Conservation (phyloP, 1,140 invertebrate genomes). For the Araneus ventricosus region DNA sequence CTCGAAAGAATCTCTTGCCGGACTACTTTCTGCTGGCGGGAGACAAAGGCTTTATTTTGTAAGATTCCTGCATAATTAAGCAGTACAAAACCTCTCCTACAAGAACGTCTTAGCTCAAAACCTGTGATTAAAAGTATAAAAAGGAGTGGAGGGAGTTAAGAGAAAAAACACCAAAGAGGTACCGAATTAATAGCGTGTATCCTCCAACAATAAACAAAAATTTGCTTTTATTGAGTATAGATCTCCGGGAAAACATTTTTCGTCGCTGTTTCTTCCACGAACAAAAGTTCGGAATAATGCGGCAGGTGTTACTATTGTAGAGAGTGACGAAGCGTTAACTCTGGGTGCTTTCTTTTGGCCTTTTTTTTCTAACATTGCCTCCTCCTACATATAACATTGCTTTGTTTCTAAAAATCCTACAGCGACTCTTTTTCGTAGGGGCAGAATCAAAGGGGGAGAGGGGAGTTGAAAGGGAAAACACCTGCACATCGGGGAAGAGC, state of each 20-base stretch:
- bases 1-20: constrained; percentile 33
- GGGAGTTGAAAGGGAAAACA: constrained; percentile 20
- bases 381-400: constrained; percentile 42
- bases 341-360: not conserved
- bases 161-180: constrained; percentile 51
- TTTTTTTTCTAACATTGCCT: not conserved
- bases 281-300: constrained; percentile 71
- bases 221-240: constrained; percentile 74
- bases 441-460: constrained; percentile 7
- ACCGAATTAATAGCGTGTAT: constrained; percentile 70
- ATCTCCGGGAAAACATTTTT: constrained; percentile 74
- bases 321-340: constrained; percentile 46
- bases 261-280: constrained; percentile 66
- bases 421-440: not conserved
- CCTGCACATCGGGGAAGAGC: not conserved
- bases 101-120: constrained; percentile 24
- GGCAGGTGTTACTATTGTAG: constrained; percentile 74
- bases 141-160: not conserved
- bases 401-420: constrained; percentile 51
- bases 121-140: constrained; percentile 60
- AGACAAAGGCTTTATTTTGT: constrained; percentile 75
- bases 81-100: constrained; percentile 72
- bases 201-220: constrained; percentile 71
- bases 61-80: constrained; percentile 75
- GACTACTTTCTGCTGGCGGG: constrained; percentile 23